Base-by-base conservation (phyloP, 2,797 vertebrate genomes). In the Tragopan temminckii region DNA sequence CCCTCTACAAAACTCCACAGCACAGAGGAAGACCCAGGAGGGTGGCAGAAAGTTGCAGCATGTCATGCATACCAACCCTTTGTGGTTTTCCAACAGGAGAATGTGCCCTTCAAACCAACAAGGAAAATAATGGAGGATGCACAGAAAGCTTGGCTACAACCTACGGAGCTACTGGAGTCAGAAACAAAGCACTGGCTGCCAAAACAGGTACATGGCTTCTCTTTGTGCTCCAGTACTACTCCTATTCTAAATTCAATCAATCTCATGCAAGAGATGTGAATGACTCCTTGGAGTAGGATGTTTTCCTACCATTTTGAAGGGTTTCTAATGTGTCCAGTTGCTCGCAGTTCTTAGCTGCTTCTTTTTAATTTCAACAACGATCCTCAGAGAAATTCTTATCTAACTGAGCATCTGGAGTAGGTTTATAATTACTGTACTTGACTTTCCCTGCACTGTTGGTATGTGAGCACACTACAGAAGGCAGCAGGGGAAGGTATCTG, bases 41-140 rank as follows among this genome's bases (percentile, higher is more conserved):
- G 43, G 31, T 24, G 33, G 62, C 67, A 90, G 14, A 29, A 58
- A 64, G 36, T 58, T 53, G 70, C 70, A 84, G 62, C 3, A 5
- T 14, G 25, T 52, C 16, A 6, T 4, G 6, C 45, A 18, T 62
- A 23, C 35, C 46, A 77, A 2, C 42, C 46, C 25, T 58, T 88
- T 88, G 14, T 9, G 62, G 33, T 91, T 59, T 40, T 18, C 14
- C 42, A 61, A 1, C 2, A 20, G 16, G 33, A 38, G 48, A 87
- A 58, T 6, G 21, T 4, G 23, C 3, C 20, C 42, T 70, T 68
- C 53, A 50, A 58, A 45, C 11, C 31, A n/a, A 67, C 21, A 13
- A 31, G 2, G 27, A 6, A 40, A 80, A 43, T 43, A 50, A 1
- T 1, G n/a, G 53, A 27, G 15, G 31, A 25, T 1, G 1, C 20